A percentile compares a stretch with the other conserved stretches of the same genome.
Evolutionary conservation across 1,140 invertebrate species (phyloP).

Genomic region (Drosophila watanabei): DNA sequence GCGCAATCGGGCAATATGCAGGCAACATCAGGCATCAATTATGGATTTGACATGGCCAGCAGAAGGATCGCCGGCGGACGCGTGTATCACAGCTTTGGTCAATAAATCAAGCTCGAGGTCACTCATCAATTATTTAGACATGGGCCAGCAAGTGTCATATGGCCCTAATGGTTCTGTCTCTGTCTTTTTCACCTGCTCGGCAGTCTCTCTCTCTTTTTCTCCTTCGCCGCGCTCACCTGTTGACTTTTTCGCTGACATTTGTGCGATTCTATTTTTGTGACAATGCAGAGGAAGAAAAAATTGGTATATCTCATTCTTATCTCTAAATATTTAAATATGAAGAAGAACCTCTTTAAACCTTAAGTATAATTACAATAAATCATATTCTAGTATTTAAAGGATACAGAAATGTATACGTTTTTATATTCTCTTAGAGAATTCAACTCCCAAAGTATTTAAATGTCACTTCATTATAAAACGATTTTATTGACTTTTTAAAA

Average conservation of each 20-base stretch:
- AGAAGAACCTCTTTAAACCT: no score
- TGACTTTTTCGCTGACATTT: slow-evolving; percentile 50
- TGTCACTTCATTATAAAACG: no score
- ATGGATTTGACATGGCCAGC: slow-evolving; percentile 34
- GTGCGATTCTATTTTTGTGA: slow-evolving; percentile 28
- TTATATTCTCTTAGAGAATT: no score
- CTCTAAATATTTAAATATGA: no score
- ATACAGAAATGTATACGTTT: no score
- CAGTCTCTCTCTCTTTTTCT: background rate
- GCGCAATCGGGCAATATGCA: slow-evolving; percentile 30
- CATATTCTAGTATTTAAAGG: no score
- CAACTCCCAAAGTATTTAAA: no score
- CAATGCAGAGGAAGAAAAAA: slow-evolving; percentile 9
- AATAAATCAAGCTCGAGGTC: slow-evolving; percentile 80
- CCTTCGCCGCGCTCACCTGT: slow-evolving; percentile 36
- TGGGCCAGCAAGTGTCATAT: slow-evolving; percentile 61
- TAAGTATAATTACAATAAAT: no score
- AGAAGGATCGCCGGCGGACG: background rate
- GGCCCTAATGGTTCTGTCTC: slow-evolving; percentile 28
- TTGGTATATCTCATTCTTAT: no score
- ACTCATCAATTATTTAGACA: slow-evolving; percentile 73
- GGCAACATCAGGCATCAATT: slow-evolving; percentile 44
- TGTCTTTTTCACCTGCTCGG: background rate
- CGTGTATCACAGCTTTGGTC: slow-evolving; percentile 50
- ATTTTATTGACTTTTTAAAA: no score